Conservation (phyloP, 2,888 invertebrate genomes). For the Arctia plantaginis region DNA sequence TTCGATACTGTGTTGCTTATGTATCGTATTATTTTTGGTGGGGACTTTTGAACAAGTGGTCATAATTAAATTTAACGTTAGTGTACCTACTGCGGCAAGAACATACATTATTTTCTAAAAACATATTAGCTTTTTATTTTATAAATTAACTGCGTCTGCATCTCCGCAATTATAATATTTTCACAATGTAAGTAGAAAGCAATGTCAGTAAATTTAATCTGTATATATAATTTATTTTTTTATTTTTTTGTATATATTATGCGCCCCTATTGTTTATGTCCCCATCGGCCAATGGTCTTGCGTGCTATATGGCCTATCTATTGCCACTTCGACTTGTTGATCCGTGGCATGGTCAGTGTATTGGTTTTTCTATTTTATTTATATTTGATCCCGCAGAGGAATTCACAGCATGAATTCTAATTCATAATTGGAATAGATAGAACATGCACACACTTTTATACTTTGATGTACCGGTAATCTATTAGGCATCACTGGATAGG, state of each 20-base stretch:
- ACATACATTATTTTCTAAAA: conserved; percentile 3
- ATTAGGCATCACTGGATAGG: no score
- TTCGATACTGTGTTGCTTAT: not conserved
- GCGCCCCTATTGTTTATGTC: not conserved
- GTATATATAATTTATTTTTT: not conserved
- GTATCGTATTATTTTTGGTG: not conserved
- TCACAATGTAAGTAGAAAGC: conserved; percentile 12
- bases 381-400: no score
- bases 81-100: not conserved
- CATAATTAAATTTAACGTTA: not conserved
- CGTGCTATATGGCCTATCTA: not conserved
- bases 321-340: no score
- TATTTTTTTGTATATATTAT: not conserved
- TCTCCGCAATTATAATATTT: not conserved
- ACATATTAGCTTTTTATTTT: conserved; percentile 5
- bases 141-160: not conserved
- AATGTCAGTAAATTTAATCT: not conserved
- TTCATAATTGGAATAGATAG: no score
- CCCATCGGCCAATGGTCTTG: not conserved
- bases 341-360: no score
- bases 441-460: no score
- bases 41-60: not conserved
- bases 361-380: no score
- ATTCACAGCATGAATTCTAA: no score
- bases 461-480: no score